Base-by-base conservation (phyloP, 2,113 vertebrate species). In the Haemorhous mexicanus region DNA sequence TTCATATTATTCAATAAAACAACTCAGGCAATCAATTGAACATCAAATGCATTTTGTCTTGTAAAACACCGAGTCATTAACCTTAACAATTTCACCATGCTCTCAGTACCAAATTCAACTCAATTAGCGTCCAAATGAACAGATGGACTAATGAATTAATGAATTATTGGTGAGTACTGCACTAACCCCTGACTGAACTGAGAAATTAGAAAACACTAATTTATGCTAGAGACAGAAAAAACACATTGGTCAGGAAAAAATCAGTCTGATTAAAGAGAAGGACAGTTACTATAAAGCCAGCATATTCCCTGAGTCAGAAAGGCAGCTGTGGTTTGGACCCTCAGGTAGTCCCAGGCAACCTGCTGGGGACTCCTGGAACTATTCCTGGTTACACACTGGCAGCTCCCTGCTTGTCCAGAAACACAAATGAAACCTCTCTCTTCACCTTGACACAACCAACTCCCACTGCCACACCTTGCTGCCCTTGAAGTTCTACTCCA, bases 11-110 rank as follows among this genome's bases (percentile, higher is more conserved):
- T 94, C 95, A 97, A 91, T 97, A 97, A 98, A 98, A 97, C 9
- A 86, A 95, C 87, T 93, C 88, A 98, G 97, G 94, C 93, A 96
- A 97, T 96, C 96, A 96, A 96, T 68, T 94, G 96, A 96, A 97
- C 93, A 89, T 97, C 76, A 95, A 96, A 91, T 68, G 87, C 95
- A 84, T 96, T 97, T 96, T 95, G 94, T 85, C 93, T 96, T 96
- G 90, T 97, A 97, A 96, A 97, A 96, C 74, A 97, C n/a, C 4
- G 74, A 97, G 73, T 96, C 95, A 96, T 97, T 98, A 98, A 97
- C 96, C 97, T 97, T 96, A 97, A 94, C 94, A 98, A 97, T 93
- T 91, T 96, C 96, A 97, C 79, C 92, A 77, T 72, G 86, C 72
- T 97, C 63, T 96, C 76, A 70, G 78, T 83, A 94, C 49, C 87